phyloP scores from a whole-genome alignment of 2,888 invertebrate species.

The Gnatocerus cornutus region DNA sequence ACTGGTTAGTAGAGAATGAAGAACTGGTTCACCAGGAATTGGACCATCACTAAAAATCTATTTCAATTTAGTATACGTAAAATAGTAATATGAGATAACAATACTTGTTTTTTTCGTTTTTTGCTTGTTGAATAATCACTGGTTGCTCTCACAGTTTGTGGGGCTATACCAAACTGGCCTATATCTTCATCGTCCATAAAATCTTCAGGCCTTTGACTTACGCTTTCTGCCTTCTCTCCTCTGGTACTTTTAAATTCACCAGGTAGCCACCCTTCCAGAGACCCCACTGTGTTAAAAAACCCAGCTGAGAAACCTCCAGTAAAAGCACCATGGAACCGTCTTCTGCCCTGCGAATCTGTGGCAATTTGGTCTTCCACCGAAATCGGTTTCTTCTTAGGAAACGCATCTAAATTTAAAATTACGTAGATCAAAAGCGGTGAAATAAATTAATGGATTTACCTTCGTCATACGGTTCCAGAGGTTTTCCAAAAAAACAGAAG shows the following conservation, averaged over 20 bases:
- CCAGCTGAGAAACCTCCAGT: slow-evolving; percentile 98
- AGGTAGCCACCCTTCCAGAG: slow-evolving; percentile 96
- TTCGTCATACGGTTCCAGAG: slow-evolving; percentile 88
- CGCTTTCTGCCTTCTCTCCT: slow-evolving; percentile 76
- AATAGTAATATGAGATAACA: not conserved
- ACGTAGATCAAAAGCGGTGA: slow-evolving; percentile 8
- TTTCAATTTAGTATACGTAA: not conserved
- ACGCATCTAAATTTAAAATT: slow-evolving; percentile 79
- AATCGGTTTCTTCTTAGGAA: slow-evolving; percentile 86
- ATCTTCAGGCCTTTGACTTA: slow-evolving; percentile 86
- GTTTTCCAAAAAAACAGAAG: slow-evolving; percentile 84
- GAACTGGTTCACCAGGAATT: slow-evolving; percentile 79
- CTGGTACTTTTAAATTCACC: slow-evolving; percentile 93
- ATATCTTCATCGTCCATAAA: slow-evolving; percentile 99
- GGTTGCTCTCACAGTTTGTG: slow-evolving; percentile 86
- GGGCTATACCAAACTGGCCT: slow-evolving; percentile 96
- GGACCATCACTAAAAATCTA: slow-evolving; percentile 67
- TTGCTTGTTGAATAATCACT: slow-evolving; percentile 79
- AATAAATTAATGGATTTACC: slow-evolving; percentile 72
- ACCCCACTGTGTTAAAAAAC: slow-evolving; percentile 96
- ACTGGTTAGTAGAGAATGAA: slow-evolving; percentile 80
- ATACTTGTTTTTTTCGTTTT: slow-evolving; percentile 63
- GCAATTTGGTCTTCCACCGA: slow-evolving; percentile 91
- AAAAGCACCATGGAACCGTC: slow-evolving; percentile 98
- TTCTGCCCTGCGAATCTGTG: slow-evolving; percentile 89